Evolutionary conservation across 2,113 vertebrate genomes (phyloP), one percentile per base, ranked within the genome.

Genomic region (Hydrolagus affinis): DNA sequence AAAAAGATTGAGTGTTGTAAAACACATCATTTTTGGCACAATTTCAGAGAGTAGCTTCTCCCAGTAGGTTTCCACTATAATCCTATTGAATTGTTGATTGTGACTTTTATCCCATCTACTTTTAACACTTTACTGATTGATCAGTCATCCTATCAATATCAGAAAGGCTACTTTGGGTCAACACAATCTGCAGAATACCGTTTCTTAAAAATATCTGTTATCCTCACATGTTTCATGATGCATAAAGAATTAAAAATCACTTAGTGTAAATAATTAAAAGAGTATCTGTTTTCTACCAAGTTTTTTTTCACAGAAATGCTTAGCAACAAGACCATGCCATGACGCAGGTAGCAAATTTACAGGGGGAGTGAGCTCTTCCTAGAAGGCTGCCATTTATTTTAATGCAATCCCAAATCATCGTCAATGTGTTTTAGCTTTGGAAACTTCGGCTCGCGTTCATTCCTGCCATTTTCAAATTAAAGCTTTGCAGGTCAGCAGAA

Each of bases 191-290:
- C 75, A 44, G 21, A 59, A 77, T 23, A 62, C 4, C n/a, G 23
- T 80, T 80, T 77, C 19, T 23, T 80, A 64, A 62, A 80, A 44
- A 6, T 59, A 60, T n/a, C 75, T 25, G 21, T 57, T 78, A 14
- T 57, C 30, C 11, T 15, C n/a, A 2, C 60, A 56, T 62, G 3
- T 60, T 80, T 62, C 4, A 8, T 62, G n/a, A 80, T 25, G 14
- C 12, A 28, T 60, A 60, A 14, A 6, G 59, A 80, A 80, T 15
- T 25, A 78, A 78, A 25, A 62, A 78, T 23, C 19, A 44, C 14
- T 74, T 74, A 44, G 44, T 62, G 59, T 60, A 78, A 78, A 25
- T 80, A 28, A 80, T 80, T 25, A 80, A 62, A n/a, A 62, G 62
- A 17, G 59, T n/a, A 25, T 80, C 23, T 75, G 10, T 7, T 56